Percentiles rank a stretch among this genome's conserved stretches.
Evolutionary conservation across 2,797 vertebrate species (phyloP).

Genomic region (Thalassophryne amazonica): DNA sequence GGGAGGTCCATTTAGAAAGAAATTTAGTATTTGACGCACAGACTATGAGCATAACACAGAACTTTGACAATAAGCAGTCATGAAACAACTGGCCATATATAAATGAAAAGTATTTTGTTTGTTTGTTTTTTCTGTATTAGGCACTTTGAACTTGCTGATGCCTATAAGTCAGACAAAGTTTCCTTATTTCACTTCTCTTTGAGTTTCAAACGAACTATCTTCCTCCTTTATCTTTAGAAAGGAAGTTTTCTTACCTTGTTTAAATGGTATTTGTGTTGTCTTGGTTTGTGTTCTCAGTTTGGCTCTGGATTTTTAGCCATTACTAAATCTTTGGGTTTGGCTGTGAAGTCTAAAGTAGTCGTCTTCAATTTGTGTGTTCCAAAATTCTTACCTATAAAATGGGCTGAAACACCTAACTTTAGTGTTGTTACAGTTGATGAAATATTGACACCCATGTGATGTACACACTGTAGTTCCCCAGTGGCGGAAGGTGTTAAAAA

Average conservation of each 20-base stretch:
- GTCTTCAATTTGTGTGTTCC: not conserved
- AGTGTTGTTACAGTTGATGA: constrained; percentile 11
- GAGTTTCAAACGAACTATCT: constrained; percentile 9
- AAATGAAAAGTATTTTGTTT: constrained; percentile 55
- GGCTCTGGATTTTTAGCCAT: not conserved
- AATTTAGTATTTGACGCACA: constrained; percentile 12
- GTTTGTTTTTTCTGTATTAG: constrained; percentile 29
- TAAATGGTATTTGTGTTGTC: not conserved
- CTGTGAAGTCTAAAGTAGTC: not conserved
- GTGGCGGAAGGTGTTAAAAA: constrained; percentile 1
- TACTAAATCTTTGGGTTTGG: not conserved
- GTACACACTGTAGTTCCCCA: not conserved
- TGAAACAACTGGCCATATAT: constrained; percentile 55
- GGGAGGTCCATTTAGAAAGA: constrained; percentile 20
- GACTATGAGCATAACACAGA: constrained; percentile 14
- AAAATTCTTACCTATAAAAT: constrained; percentile 1
- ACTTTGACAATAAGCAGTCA: constrained; percentile 35
- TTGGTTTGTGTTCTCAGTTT: not conserved
- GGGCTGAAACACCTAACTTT: not conserved
- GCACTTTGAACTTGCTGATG: constrained; percentile 1
- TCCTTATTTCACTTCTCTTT: constrained; percentile 8
- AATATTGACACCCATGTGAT: not conserved
- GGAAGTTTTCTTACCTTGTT: not conserved
- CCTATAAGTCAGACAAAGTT: constrained; percentile 23
- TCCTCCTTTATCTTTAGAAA: too few species aligned